These are phyloP conservation scores for Andrena bicolor DNA, from an alignment of 2,888 invertebrate species.

Conservation along the genomic window DNA sequence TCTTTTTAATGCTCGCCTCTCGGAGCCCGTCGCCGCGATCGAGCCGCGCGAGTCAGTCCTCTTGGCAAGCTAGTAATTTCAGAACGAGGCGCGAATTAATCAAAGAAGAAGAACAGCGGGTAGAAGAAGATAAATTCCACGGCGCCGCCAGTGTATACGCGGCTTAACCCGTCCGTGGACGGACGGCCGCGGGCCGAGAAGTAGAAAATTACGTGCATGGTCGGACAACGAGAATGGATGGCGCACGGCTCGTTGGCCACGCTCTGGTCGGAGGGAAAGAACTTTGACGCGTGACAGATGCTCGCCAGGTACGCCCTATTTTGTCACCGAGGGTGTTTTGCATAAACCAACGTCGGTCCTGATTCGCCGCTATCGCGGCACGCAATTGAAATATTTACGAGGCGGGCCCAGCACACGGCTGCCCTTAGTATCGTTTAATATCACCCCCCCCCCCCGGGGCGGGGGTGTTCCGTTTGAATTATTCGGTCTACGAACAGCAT, in stretches of 20 bases:
- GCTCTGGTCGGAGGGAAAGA: constrained; percentile 20
- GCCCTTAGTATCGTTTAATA: constrained; percentile 40
- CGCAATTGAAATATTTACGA: constrained; percentile 50
- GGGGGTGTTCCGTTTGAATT: constrained; percentile 7
- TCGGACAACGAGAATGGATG: constrained; percentile 63
- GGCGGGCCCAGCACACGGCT: constrained; percentile 5
- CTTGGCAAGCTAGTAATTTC: background rate
- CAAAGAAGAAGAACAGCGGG: too few species aligned
- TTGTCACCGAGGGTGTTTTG: constrained; percentile 45
- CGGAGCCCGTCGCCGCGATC: background rate
- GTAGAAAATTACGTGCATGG: constrained; percentile 57
- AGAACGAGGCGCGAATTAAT: too few species aligned
- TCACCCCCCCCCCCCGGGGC: constrained; percentile 7
- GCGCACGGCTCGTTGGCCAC: constrained; percentile 32
- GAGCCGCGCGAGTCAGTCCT: background rate
- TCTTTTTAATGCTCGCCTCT: background rate
- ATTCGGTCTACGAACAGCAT: constrained; percentile 13
- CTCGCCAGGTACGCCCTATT: constrained; percentile 37
- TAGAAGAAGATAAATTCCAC: too few species aligned
- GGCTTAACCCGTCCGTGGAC: constrained; percentile 15
- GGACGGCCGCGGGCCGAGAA: constrained; percentile 17
- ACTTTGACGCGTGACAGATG: constrained; percentile 54
- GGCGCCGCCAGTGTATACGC: background rate
- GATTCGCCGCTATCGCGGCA: constrained; percentile 26
- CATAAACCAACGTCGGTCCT: constrained; percentile 43